phyloP scores from a whole-genome alignment of 2,888 invertebrate species.

The Cristatella mucedo region DNA sequence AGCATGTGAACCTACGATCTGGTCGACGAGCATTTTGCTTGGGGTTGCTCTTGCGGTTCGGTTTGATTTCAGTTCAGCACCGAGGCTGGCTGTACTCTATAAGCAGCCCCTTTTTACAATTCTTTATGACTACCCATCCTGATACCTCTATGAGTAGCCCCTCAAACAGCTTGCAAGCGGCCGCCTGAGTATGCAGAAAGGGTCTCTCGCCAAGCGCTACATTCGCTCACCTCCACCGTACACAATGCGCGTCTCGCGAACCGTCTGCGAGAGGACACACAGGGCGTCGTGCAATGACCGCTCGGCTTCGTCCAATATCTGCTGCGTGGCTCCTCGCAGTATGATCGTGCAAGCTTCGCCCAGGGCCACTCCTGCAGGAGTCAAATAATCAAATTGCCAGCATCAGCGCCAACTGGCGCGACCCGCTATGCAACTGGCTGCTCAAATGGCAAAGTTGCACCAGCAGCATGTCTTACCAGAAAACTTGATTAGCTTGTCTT shows the following conservation, averaged over 20 bases:
- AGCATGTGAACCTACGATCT: too few species aligned
- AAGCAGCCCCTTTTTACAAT: too few species aligned
- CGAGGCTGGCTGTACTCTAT: too few species aligned
- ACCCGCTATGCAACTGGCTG: not conserved
- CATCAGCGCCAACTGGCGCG: slow-evolving; percentile 6
- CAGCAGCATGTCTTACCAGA: slow-evolving; percentile 44
- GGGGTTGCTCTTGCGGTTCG: too few species aligned
- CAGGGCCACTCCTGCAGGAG: slow-evolving; percentile 53
- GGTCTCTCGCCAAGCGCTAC: too few species aligned
- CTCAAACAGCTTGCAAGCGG: too few species aligned
- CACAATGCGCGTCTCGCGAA: slow-evolving; percentile 75
- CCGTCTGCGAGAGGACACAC: slow-evolving; percentile 86
- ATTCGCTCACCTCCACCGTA: slow-evolving; percentile 63
- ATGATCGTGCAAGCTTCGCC: slow-evolving; percentile 95
- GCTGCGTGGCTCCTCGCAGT: slow-evolving; percentile 90
- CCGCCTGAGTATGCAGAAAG: too few species aligned
- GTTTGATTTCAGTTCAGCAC: too few species aligned
- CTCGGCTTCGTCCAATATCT: slow-evolving; percentile 95
- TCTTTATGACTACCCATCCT: too few species aligned
- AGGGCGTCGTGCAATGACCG: slow-evolving; percentile 93
- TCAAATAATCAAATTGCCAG: too few species aligned
- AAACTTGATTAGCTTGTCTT: slow-evolving; percentile 82
- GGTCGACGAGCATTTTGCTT: too few species aligned
- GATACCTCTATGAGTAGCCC: too few species aligned
- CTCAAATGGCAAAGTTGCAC: not conserved